Conservation (phyloP, 2,113 vertebrate genomes). For the Pygoscelis adeliae region DNA sequence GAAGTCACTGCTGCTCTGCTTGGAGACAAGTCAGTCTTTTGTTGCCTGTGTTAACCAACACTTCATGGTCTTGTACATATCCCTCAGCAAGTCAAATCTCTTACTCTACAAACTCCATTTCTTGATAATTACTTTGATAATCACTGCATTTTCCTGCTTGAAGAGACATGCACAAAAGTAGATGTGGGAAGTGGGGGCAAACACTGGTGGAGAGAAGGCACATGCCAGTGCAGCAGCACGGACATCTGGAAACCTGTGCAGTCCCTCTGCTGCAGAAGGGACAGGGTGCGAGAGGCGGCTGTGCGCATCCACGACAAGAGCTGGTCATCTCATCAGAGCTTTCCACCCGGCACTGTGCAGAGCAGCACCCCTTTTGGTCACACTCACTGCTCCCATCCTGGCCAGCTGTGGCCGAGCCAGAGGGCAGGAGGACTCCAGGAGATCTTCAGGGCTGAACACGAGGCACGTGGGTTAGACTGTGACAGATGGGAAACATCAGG, state of each 20-base stretch:
- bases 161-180: not conserved
- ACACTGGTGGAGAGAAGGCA: not conserved
- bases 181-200: not conserved
- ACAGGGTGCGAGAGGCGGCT: not conserved
- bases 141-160: not conserved
- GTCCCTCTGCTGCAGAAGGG: not conserved
- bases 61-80: not conserved
- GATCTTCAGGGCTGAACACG: not conserved
- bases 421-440: not conserved
- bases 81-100: not conserved
- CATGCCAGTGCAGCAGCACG: fast-evolving
- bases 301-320: fast-evolving
- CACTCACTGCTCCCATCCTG: not conserved
- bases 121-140: not conserved
- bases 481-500: fast-evolving
- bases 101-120: not conserved
- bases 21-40: not conserved
- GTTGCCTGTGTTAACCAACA: not conserved
- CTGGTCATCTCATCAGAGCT: not conserved
- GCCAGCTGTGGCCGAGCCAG: not conserved
- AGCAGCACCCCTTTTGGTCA: not conserved
- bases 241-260: not conserved
- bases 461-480: not conserved
- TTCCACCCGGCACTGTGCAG: not conserved
- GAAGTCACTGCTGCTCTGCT: not conserved